Percentiles rank a stretch among this genome's conserved stretches.
Conservation (phyloP, 2,113 vertebrate genomes). For the Pseudopipra pipra region DNA sequence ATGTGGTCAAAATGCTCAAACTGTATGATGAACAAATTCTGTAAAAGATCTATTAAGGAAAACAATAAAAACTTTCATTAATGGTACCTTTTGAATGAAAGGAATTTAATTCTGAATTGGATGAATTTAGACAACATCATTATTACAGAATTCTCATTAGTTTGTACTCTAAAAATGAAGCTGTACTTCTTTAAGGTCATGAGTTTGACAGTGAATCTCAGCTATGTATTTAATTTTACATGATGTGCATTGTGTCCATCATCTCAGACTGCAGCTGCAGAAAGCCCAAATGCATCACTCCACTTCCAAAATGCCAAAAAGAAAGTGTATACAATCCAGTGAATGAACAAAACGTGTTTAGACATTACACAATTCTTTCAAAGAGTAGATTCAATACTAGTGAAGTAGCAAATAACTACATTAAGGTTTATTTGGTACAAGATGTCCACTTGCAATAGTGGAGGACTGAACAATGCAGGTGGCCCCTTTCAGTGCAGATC, state of each 20-base stretch:
- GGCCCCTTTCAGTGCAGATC: neutral
- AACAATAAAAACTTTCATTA: neutral
- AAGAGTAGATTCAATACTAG: neutral
- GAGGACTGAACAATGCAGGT: neutral
- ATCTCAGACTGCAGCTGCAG: neutral
- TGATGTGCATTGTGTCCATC: rapidly evolving
- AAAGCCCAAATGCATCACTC: neutral
- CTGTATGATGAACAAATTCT: neutral
- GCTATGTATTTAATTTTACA: neutral
- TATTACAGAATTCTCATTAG: neutral
- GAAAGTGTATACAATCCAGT: neutral
- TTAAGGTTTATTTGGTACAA: neutral
- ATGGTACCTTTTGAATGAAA: neutral
- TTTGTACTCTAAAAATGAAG: neutral
- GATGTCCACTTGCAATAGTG: neutral
- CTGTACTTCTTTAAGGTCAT: neutral
- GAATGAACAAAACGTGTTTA: neutral
- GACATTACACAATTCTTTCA: neutral
- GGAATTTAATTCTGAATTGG: neutral
- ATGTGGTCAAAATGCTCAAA: neutral
- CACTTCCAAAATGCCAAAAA: neutral
- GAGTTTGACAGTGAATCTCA: neutral
- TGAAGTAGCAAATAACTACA: neutral
- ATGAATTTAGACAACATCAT: neutral
- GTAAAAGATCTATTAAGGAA: neutral